Base-by-base conservation (phyloP, 2,797 vertebrate species). In the Chrysocyon brachyurus region DNA sequence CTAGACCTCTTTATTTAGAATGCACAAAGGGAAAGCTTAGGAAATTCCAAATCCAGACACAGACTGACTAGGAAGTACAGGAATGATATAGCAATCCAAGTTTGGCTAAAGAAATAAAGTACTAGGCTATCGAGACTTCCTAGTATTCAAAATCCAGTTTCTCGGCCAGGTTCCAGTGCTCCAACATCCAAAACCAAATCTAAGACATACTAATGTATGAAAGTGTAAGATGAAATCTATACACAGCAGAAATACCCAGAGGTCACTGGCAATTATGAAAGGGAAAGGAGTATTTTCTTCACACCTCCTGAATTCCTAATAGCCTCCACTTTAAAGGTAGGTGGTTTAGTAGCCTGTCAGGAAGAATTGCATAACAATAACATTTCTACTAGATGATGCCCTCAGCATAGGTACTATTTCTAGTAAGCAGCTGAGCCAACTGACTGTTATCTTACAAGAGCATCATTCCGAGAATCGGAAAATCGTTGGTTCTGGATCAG, bases 221-320 rank as follows among this genome's bases (percentile, higher is more conserved):
- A 83, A n/a, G 68, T 84, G 2, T 63, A 92, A 79, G 28, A 92
- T 24, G 14, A 96, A 96, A 92, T 79, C 31, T 19, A 84, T 12
- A 73, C 46, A 93, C 64, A 92, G 66, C 49, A 97, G 63, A 96
- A 96, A 92, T 91, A 64, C 11, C 6, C 12, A 78, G 19, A 87
- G 5, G 28, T 89, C 61, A 94, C 6, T 92, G 26, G 52, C 33
- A 94, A 33, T 68, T 91, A 66, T 40, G 77, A 88, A 90, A 93
- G n/a, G 68, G 49, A 91, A 88, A 70, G 36, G 11, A n/a, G 75
- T 88, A 73, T 77, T 82, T 97, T 91, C 36, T 63, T 83, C 59
- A 22, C 1, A 36, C 1, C 6, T 93, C 66, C 28, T 73, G 77
- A 93, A 73, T 83, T 94, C 64, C 63, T 33, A 66, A 63, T 40